Base-by-base conservation (phyloP, 2,113 vertebrate species). In the Rhinolophus ferrumequinum region DNA sequence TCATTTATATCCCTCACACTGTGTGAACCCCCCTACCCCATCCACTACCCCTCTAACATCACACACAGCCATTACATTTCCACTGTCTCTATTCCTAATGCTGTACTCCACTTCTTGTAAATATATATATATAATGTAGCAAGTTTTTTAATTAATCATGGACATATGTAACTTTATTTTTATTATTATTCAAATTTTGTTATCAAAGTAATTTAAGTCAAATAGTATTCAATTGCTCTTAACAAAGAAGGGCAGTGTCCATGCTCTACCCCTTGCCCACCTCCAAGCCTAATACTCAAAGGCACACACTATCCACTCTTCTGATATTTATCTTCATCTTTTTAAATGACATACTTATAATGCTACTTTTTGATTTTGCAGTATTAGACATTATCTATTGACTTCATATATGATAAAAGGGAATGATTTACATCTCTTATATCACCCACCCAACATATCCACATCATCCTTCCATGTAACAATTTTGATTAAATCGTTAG, bases 321-420 rank as follows among this genome's bases (percentile, higher is more conserved):
- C 58, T 38, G 28, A 66, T 8, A 81, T 19, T 84, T 83, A 66
- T 26, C 73, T 72, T 86, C 41, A 22, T 67, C 67, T 69, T 82
- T 90, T 84, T 54, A 83, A 89, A 58, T 70, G 33, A 75, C 44
- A 92, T n/a, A n/a, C 30, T 84, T 73, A 85, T 3, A 67, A 56
- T 33, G 44, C 28, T 92, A 56, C 38, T 35, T 86, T 41, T 81
- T 93, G 47, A 94, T 84, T 96, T 81, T 97, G 12, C 24, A 88
- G 70, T 47, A 22, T 83, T 80, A 87, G 24, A 44, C 24, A 90
- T 84, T 47, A 56, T n/a, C n/a, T 66, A 33, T 54, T 44, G 54
- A 44, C n/a, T 90, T 72, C 33, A 66, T 76, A 38, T 58, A 14
- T 52, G 93, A 54, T n/a, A 94, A 75, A 64, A 35, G 18, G n/a